Percentiles rank a stretch among this genome's conserved stretches.
Conservation (phyloP, 1,140 invertebrate species). For the Plodia interpunctella region DNA sequence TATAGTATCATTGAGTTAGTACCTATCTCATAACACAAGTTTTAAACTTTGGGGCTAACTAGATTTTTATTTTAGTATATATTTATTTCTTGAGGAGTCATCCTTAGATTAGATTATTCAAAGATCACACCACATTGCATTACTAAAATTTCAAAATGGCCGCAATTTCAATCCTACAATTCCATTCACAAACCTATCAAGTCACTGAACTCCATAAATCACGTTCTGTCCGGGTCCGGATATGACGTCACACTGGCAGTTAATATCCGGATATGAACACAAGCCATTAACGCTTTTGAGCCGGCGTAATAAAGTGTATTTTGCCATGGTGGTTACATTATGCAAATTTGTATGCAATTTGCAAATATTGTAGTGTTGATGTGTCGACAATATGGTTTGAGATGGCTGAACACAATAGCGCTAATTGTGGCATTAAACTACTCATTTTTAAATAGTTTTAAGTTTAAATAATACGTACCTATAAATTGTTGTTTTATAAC, state of each 20-base stretch:
- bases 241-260: constrained; percentile 2
- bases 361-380: background rate
- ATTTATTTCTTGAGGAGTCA: no score
- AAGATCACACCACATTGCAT: no score
- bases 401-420: background rate
- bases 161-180: background rate
- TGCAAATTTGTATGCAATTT: background rate
- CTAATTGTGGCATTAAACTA: no score
- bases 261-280: background rate
- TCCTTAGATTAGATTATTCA: no score
- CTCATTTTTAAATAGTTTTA: no score
- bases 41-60: no score
- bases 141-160: no score
- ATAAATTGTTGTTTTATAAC: no score
- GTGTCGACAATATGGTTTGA: background rate
- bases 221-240: background rate
- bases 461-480: no score
- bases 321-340: background rate
- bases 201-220: constrained; percentile 2
- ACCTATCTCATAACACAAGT: no score
- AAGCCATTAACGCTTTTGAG: background rate
- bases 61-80: no score
- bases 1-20: no score
- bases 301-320: background rate
- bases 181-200: background rate